Percentiles rank a stretch among this genome's conserved stretches.
phyloP scores from a whole-genome alignment of 2,888 invertebrate species.

The Vandiemenella viatica region DNA sequence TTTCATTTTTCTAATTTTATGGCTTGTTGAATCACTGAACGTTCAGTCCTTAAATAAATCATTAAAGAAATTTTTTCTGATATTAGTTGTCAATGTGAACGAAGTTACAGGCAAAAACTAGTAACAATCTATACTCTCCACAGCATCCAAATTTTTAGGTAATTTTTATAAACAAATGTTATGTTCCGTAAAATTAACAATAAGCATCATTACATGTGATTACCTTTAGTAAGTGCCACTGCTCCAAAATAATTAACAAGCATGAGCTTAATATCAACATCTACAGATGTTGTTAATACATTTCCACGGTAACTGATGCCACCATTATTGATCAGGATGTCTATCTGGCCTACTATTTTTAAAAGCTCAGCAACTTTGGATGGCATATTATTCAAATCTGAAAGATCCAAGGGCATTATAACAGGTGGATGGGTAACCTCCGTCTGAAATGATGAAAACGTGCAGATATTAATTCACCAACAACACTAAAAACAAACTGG shows the following conservation, averaged over 20 bases:
- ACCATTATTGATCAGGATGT: conserved; percentile 85
- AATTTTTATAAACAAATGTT: too few relatives aligned
- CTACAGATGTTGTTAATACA: conserved; percentile 54
- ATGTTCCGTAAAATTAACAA: too few relatives aligned
- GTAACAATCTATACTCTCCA: too few relatives aligned
- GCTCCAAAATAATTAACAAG: conserved; percentile 88
- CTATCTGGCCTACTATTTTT: conserved; percentile 57
- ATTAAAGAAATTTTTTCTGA: too few relatives aligned
- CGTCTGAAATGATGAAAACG: conserved; percentile 29
- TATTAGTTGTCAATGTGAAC: too few relatives aligned
- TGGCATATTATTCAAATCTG: conserved; percentile 48
- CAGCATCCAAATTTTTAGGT: too few relatives aligned
- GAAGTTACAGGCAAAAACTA: too few relatives aligned
- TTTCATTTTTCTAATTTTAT: too few relatives aligned
- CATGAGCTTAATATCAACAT: conserved; percentile 81
- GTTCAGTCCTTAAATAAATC: too few relatives aligned
- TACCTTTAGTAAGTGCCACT: conserved; percentile 81
- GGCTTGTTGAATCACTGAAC: too few relatives aligned
- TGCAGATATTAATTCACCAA: not conserved
- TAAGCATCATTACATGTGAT: conserved; percentile 12
- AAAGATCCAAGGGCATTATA: conserved; percentile 58
- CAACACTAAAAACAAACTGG: too few relatives aligned
- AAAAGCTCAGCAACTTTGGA: conserved; percentile 48
- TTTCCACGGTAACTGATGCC: conserved; percentile 72
- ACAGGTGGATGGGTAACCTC: conserved; percentile 52